Base-by-base conservation (phyloP, 2,888 invertebrate species). In the Liposcelis brunnea region DNA sequence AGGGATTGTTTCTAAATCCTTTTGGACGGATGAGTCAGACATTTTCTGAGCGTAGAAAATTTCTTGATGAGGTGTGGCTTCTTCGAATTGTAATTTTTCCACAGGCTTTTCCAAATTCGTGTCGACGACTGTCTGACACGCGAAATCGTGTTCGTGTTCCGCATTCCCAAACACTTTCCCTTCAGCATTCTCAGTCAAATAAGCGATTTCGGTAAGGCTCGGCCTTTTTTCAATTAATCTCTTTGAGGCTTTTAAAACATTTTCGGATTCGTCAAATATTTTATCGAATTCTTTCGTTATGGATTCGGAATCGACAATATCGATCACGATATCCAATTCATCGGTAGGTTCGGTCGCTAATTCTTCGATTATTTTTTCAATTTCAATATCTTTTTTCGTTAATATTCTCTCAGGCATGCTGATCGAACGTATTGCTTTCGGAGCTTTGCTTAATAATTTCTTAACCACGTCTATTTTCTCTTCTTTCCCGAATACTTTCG, bases 161-260 rank as follows among this genome's bases (percentile, higher is more conserved):
- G 18, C 40, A 19, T 26, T n/a, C n/a, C n/a, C 26, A 26, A 26
- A 26, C 8, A 40, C 15, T 12, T 40, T 40, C n/a, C 18, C 18
- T 21, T 12, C 16, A 3, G 21, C 40, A 18, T 18, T 40, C 16
- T 40, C 40, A 7, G 19, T 14, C 21, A 21, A 15, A 18, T 15
- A 18, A 19, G 40, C 16, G 6, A 40, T 19, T 14, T 18, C 15
- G 6, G 16, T 40, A 6, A 40, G 7, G 19, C 40, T 40, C 6
- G 40, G 40, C 19, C 40, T 14, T 19, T 19, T 14, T 40, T 40
- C 40, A 7, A 40, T 21, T 14, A 40, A 40, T n/a, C 40, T 12
- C 19, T 40, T 40, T 6, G 16, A 5, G 15, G 16, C n/a, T 21
- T 19, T 14, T 7, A 40, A 18, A 10, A 19, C 40, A 19, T 11